Percentiles rank a stretch among this genome's conserved stretches.
These are phyloP conservation scores for Carposina sasakii DNA, from an alignment of 1,140 invertebrate species.

Conservation along the genomic window DNA sequence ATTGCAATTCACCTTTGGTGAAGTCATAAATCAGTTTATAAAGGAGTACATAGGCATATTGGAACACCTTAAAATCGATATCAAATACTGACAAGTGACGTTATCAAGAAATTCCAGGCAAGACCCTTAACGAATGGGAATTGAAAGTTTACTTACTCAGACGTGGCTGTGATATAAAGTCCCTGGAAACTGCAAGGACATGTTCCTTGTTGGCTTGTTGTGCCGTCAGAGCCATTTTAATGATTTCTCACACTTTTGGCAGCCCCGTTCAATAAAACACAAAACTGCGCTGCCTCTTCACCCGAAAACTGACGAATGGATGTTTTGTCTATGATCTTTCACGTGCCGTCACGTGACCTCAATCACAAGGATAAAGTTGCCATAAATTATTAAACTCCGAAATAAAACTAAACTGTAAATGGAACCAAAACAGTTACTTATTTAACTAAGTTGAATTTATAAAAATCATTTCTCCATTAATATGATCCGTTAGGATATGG, in stretches of 20 bases:
- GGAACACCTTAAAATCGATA: conserved; percentile 49
- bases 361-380: conserved; percentile 60
- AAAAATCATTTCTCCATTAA: too few species aligned
- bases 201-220: conserved; percentile 78
- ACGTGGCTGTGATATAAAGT: conserved; percentile 98
- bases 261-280: conserved; percentile 53
- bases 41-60: conserved; percentile 12
- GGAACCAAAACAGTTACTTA: too few species aligned
- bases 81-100: conserved; percentile 41
- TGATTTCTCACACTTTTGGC: conserved; percentile 47
- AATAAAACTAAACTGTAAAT: too few species aligned
- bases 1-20: too few species aligned
- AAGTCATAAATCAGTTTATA: too few species aligned
- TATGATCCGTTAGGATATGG: too few species aligned
- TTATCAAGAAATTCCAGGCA: conserved; percentile 16
- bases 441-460: too few species aligned
- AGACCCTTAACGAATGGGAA: conserved; percentile 12
- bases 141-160: conserved; percentile 85
- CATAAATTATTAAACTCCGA: too few species aligned
- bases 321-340: conserved; percentile 68
- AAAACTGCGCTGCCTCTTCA: conserved; percentile 59
- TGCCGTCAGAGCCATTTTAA: conserved; percentile 52
- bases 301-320: conserved; percentile 72
- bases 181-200: conserved; percentile 92
- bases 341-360: conserved; percentile 73